Base-by-base conservation (phyloP, 2,797 vertebrate species). In the Danio aesculapii region DNA sequence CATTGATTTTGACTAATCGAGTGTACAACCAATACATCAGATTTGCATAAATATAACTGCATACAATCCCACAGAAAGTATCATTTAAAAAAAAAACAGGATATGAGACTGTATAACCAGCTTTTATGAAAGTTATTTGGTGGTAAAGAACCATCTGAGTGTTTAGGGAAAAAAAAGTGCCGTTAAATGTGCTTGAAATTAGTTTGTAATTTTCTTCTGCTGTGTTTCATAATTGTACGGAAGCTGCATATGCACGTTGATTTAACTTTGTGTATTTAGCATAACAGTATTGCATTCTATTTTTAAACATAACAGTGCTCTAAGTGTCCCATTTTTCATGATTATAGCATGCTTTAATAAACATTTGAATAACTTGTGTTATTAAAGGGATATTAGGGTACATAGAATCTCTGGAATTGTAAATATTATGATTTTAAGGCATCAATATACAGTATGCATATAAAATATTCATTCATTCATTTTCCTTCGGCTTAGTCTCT, bases 341-440 rank as follows among this genome's bases (percentile, higher is more conserved):
- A 57, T 55, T 55, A 43, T 16, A 70, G 30, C 59, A 41, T 62
- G 21, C 59, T 62, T 62, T 62, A 39, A 30, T 14, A 62, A 62
- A 14, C 14, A 62, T 41, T 30, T 62, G 30, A 41, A 62, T 41
- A 62, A 9, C 39, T 62, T 14, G 16, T 41, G 8, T 62, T 16
- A 41, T 14, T 62, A 41, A 62, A 41, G 12, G 59, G 30, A 62
- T 41, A 39, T 62, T 39, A 16, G 8, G 14, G 59, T 14, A 62
- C 16, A 14, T 14, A 14, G 5, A 13, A 13, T 62, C 3, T 62
- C 41, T 62, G 30, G 30, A 41, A 62, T 13, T 30, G 30, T 30
- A 30, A 30, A 30, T 30, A 30, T 30, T 30, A 30, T 30, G 30
- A 30, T 30, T 30, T 30, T 30, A 1, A 30, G 30, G 30, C 1